These are phyloP conservation scores for Melanotaenia duboulayi DNA, from an alignment of 2,113 vertebrate genomes.

Conservation along the genomic window DNA sequence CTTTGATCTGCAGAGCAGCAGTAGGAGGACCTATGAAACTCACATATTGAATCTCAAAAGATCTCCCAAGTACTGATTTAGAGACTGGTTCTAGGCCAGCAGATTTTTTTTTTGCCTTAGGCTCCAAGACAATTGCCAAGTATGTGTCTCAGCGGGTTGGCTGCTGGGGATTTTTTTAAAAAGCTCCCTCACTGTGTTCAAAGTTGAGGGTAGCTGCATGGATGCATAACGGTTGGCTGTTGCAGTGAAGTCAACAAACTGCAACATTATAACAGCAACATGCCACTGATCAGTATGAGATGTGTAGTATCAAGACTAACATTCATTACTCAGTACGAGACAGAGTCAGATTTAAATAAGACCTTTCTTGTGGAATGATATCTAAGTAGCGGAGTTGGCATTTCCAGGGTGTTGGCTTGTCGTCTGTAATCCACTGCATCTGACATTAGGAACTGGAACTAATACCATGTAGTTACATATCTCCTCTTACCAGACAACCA, in stretches of 20 bases:
- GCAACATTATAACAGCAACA: neutral
- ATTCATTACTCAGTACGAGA: neutral
- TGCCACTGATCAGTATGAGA: neutral
- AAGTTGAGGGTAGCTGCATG: slow-evolving; percentile 24
- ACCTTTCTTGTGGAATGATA: slow-evolving; percentile 48
- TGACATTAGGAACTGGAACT: slow-evolving; percentile 47
- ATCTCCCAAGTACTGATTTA: slow-evolving; percentile 26
- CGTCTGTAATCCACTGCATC: slow-evolving; percentile 35
- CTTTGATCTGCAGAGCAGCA: slow-evolving; percentile 3
- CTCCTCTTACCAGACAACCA: neutral
- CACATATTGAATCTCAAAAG: slow-evolving; percentile 25
- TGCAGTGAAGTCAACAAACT: slow-evolving; percentile 2
- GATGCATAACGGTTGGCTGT: slow-evolving; percentile 13
- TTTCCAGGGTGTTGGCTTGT: slow-evolving; percentile 6
- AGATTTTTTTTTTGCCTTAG: slow-evolving; percentile 20
- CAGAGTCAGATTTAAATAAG: slow-evolving; percentile 32
- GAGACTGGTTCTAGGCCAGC: slow-evolving; percentile 23
- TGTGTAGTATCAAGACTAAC: neutral
- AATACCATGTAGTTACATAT: neutral
- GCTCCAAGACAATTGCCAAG: slow-evolving; percentile 31
- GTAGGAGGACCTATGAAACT: neutral
- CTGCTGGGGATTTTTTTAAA: slow-evolving; percentile 14
- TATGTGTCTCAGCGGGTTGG: slow-evolving; percentile 32
- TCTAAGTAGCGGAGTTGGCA: slow-evolving; percentile 20
- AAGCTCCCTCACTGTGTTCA: slow-evolving; percentile 34